phyloP scores from a whole-genome alignment of 2,113 vertebrate genomes.

The Daboia siamensis region DNA sequence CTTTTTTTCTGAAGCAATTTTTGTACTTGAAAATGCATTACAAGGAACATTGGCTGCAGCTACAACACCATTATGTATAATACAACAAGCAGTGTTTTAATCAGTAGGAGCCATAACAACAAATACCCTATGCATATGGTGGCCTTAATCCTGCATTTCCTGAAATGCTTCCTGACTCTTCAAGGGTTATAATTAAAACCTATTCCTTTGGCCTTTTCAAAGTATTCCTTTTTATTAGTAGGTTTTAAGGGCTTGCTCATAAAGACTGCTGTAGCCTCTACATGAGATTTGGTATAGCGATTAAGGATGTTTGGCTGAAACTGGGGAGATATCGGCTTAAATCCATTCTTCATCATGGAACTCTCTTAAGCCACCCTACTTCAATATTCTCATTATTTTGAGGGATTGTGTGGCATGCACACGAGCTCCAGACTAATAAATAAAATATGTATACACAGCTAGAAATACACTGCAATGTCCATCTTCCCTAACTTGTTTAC shows the following conservation, averaged over 20 bases:
- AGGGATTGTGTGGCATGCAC: not conserved
- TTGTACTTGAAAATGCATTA: conserved; percentile 76
- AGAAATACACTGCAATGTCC: not conserved
- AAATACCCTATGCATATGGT: conserved; percentile 44
- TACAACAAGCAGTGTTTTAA: conserved; percentile 70
- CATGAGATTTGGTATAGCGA: conserved; percentile 23
- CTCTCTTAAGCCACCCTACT: not conserved
- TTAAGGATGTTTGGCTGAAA: conserved; percentile 27
- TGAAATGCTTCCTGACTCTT: conserved; percentile 28
- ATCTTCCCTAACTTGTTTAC: not conserved
- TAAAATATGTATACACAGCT: not conserved
- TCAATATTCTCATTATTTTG: not conserved
- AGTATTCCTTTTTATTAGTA: conserved; percentile 34
- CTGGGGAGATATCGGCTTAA: not conserved
- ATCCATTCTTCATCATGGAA: not conserved
- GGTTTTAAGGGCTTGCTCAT: conserved; percentile 30
- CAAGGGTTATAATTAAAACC: conserved; percentile 44
- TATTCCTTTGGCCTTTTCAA: conserved; percentile 29
- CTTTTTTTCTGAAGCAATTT: conserved; percentile 74
- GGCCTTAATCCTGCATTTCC: conserved; percentile 22
- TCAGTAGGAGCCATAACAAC: conserved; percentile 60
- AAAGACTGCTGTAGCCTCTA: conserved; percentile 26
- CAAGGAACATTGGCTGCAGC: conserved; percentile 77
- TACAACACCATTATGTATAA: conserved; percentile 64
- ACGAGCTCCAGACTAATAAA: not conserved